Conservation (phyloP, 2,888 invertebrate species). For the Machimus atricapillus region DNA sequence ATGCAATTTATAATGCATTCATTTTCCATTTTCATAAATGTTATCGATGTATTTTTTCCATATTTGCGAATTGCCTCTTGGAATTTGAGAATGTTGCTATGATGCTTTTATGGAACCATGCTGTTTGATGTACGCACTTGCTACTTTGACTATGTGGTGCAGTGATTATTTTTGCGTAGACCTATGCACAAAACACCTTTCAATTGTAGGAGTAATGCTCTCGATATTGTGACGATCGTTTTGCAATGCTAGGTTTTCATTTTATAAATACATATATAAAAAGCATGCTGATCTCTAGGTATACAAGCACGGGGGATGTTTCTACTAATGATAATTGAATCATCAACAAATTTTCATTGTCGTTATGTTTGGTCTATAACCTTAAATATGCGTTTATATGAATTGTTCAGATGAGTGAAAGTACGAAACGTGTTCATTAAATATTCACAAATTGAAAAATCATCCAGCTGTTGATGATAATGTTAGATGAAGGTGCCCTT, state of each 20-base stretch:
- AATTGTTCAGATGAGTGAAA: neutral
- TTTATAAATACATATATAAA: neutral
- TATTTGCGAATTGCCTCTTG: neutral
- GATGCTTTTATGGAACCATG: constrained; percentile 18
- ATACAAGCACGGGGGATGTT: neutral
- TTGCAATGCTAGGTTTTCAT: neutral
- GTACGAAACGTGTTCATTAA: neutral
- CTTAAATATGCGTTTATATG: too few relatives aligned
- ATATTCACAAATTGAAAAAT: neutral
- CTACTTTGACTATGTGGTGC: neutral
- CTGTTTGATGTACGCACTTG: neutral
- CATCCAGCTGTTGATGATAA: neutral
- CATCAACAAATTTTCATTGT: neutral
- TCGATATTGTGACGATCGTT: neutral
- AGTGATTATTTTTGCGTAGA: neutral
- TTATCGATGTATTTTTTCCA: neutral
- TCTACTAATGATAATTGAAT: neutral
- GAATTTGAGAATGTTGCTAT: neutral
- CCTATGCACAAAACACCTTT: neutral
- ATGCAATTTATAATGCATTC: neutral
- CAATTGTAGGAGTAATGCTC: neutral
- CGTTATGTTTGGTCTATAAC: neutral
- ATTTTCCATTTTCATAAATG: neutral
- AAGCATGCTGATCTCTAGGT: neutral
- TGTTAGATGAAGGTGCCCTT: neutral